These are phyloP conservation scores for Percopsis omiscomaycus DNA, from an alignment of 2,797 vertebrate species.

Conservation along the genomic window DNA sequence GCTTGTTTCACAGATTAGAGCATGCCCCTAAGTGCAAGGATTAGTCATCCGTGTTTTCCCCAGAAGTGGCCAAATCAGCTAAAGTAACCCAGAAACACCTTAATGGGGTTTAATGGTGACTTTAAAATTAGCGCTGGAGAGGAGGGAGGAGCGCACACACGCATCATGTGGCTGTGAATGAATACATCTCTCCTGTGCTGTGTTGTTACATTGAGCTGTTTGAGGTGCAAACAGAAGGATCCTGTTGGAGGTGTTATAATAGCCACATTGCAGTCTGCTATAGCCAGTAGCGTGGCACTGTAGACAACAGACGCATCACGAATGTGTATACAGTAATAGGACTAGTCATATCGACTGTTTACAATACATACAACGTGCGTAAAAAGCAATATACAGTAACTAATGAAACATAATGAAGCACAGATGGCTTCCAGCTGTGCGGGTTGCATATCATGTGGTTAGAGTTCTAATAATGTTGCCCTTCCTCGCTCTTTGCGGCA, in stretches of 20 bases:
- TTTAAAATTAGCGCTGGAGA: too few relatives aligned
- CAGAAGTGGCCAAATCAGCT: too few relatives aligned
- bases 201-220: constrained; percentile 55
- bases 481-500: constrained; percentile 46
- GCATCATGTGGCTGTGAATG: background rate
- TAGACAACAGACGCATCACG: constrained; percentile 26
- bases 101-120: too few relatives aligned
- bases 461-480: background rate
- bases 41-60: too few relatives aligned
- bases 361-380: background rate
- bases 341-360: constrained; percentile 1
- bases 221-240: constrained; percentile 60
- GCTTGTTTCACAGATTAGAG: too few relatives aligned
- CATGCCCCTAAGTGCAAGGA: too few relatives aligned
- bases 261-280: constrained; percentile 28
- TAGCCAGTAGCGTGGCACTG: constrained; percentile 13
- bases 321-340: constrained; percentile 30
- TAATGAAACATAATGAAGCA: background rate
- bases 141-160: too few relatives aligned
- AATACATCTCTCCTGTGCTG: constrained; percentile 12
- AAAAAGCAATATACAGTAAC: background rate
- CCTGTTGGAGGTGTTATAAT: constrained; percentile 34
- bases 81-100: too few relatives aligned
- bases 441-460: background rate
- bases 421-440: background rate